These are phyloP conservation scores for Corythoichthys intestinalis DNA, from an alignment of 2,113 vertebrate genomes.

Conservation along the genomic window DNA sequence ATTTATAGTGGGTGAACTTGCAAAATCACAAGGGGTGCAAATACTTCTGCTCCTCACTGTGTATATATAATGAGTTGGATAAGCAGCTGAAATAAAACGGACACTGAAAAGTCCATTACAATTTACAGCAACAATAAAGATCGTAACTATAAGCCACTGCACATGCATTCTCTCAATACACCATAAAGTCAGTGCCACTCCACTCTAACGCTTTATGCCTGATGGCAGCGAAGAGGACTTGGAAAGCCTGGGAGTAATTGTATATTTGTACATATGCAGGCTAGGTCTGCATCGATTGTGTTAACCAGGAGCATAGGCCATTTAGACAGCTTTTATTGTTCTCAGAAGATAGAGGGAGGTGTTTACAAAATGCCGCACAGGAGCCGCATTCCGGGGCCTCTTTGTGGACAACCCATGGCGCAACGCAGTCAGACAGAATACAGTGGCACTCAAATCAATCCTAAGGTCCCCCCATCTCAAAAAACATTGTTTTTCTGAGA, in stretches of 20 bases:
- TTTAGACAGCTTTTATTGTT: slow-evolving; percentile 39
- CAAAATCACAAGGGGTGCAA: too few relatives aligned
- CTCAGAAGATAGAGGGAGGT: slow-evolving; percentile 33
- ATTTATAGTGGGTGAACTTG: too few relatives aligned
- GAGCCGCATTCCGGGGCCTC: slow-evolving; percentile 36
- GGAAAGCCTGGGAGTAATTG: slow-evolving; percentile 3
- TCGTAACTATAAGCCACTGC: slow-evolving; percentile 9
- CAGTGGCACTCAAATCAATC: slow-evolving; percentile 49
- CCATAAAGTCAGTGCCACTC: slow-evolving; percentile 10
- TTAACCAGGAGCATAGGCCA: slow-evolving; percentile 40
- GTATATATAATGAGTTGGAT: slow-evolving; percentile 22
- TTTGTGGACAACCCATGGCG: slow-evolving; percentile 43
- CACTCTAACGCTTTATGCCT: slow-evolving; percentile 16
- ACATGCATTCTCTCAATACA: slow-evolving; percentile 14
- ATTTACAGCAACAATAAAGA: slow-evolving; percentile 20
- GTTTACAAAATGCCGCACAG: slow-evolving; percentile 33
- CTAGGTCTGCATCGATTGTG: slow-evolving; percentile 16
- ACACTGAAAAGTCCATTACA: slow-evolving; percentile 24
- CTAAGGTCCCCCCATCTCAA: slow-evolving; percentile 22
- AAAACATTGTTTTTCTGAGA: slow-evolving; percentile 35
- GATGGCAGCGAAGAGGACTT: slow-evolving; percentile 3
- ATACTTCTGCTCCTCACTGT: too few relatives aligned
- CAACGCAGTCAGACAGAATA: slow-evolving; percentile 25
- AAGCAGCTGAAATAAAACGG: slow-evolving; percentile 8
- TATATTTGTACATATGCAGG: slow-evolving; percentile 15